A percentile compares a stretch with the other conserved stretches of the same genome.
Conservation (phyloP, 2,888 invertebrate species). For the Herminia tarsipennalis region DNA sequence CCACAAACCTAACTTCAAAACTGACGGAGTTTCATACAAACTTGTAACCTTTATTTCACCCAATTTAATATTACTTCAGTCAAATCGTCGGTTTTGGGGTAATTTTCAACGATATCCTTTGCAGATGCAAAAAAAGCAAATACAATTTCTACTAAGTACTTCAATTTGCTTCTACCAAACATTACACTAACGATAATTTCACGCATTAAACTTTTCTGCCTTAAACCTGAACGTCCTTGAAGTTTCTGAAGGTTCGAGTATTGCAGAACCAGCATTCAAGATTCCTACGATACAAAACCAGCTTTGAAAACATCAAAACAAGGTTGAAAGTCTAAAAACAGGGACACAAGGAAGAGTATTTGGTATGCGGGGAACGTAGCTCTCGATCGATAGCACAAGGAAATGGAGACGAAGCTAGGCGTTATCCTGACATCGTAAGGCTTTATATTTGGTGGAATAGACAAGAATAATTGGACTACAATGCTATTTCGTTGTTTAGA, state of each 20-base stretch:
- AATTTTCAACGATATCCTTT: too few relatives aligned
- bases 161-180: neutral
- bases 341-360: conserved; percentile 40
- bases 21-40: too few relatives aligned
- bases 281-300: neutral
- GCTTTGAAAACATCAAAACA: neutral
- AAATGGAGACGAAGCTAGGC: conserved; percentile 51
- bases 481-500: neutral
- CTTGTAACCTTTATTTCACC: too few relatives aligned
- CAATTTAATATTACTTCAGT: too few relatives aligned
- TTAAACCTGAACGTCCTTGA: conserved; percentile 51
- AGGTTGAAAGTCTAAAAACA: neutral
- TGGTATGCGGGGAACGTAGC: conserved; percentile 62
- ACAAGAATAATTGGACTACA: conserved; percentile 1
- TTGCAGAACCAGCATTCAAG: neutral
- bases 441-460: conserved; percentile 28
- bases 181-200: neutral
- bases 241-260: conserved; percentile 37
- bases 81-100: too few relatives aligned
- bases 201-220: neutral
- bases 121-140: too few relatives aligned
- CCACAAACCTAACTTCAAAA: too few relatives aligned
- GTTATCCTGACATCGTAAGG: conserved; percentile 21
- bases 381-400: conserved; percentile 66
- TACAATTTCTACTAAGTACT: neutral